Evolutionary conservation across 2,888 invertebrate species (phyloP).

Genomic region (Diabrotica balteata): DNA sequence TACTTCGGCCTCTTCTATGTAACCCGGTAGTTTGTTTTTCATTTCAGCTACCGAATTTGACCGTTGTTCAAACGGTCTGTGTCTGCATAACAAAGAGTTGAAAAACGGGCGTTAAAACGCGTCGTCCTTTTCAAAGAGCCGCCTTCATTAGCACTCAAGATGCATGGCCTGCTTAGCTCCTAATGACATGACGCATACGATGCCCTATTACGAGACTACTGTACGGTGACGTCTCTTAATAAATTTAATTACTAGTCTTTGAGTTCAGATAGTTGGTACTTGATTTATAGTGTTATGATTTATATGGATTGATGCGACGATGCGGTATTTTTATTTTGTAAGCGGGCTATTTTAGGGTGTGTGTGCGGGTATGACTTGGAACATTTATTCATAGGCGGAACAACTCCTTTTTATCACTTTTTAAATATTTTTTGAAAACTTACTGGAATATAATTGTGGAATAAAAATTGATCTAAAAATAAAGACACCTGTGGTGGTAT

Average conservation of each 20-base stretch:
- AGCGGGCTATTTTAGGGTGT: constrained; percentile 40
- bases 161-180: constrained; percentile 46
- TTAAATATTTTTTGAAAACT: too few species aligned
- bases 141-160: constrained; percentile 51
- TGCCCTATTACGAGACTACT: constrained; percentile 47
- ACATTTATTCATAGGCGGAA: too few species aligned
- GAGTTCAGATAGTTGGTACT: constrained; percentile 38
- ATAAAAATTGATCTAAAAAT: too few species aligned
- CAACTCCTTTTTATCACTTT: too few species aligned
- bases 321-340: constrained; percentile 38
- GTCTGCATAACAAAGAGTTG: constrained; percentile 20
- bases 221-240: constrained; percentile 46
- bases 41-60: constrained; percentile 27
- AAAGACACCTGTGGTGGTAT: too few species aligned
- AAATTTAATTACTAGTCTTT: constrained; percentile 47
- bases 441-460: too few species aligned
- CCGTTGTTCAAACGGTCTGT: constrained; percentile 17
- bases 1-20: constrained; percentile 5
- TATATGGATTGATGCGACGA: constrained; percentile 33
- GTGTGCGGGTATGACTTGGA: constrained; percentile 28
- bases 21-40: constrained; percentile 17
- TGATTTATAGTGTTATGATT: constrained; percentile 48
- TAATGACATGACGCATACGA: constrained; percentile 51
- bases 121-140: constrained; percentile 41
- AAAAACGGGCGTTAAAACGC: constrained; percentile 36